Base-by-base conservation (phyloP, 2,113 vertebrate genomes). In the Ancistrus triradiatus region DNA sequence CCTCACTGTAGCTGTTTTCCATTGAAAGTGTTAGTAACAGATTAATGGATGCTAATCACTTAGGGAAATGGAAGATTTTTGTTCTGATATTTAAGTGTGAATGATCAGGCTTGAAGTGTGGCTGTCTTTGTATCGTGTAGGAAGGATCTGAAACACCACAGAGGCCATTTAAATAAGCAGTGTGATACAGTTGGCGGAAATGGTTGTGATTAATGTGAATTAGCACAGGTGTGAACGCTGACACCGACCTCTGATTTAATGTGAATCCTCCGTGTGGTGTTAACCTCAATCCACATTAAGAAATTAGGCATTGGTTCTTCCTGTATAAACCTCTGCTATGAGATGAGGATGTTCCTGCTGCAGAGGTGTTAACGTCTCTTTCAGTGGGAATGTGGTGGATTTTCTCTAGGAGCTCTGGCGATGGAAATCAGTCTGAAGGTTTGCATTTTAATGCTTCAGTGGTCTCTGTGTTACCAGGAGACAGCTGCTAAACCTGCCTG, bases 321-420 rank as follows among this genome's bases (percentile, higher is more conserved):
- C 18, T 55, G n/a, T n/a, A n/a, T n/a, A n/a, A n/a, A n/a, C n/a
- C n/a, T n/a, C n/a, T n/a, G n/a, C n/a, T n/a, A n/a, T n/a, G 18
- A 25, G 8, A 13, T 24, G 13, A 46, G 42, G 19, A 37, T 35
- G 42, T 33, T 17, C 2, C 40, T 14, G 19, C 40, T 65, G 74
- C 58, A 82, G 77, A 80, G 74, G 73, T 75, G 78, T 60, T 59
- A 71, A 72, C 70, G 70, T 48, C 61, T 69, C 50, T 73, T 74
- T 75, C 77, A 69, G 81, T 81, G 75, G 74, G 59, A 68, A 33
- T n/a, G n/a, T n/a, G n/a, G n/a, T n/a, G n/a, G n/a, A n/a, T n/a
- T n/a, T n/a, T n/a, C n/a, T n/a, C n/a, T n/a, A n/a, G n/a, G n/a
- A n/a, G n/a, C n/a, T n/a, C n/a, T n/a, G n/a, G n/a, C n/a, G n/a